Conservation (phyloP, 2,113 vertebrate genomes). For the Fregata magnificens region DNA sequence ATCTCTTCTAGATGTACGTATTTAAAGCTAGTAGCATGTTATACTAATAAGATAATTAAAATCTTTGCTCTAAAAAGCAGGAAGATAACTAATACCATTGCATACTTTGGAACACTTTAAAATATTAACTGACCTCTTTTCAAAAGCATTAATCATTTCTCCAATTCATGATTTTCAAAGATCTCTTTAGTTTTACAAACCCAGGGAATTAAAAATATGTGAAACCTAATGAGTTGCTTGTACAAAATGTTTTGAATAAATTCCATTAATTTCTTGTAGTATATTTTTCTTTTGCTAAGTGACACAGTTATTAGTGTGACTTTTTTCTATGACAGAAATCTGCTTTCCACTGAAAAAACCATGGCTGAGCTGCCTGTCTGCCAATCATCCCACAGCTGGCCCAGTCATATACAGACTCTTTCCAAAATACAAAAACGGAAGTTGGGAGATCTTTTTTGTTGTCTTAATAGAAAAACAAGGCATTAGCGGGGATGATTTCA, state of each 20-base stretch:
- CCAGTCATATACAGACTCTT: neutral
- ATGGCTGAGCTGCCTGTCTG: neutral
- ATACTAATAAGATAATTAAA: neutral
- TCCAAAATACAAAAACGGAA: neutral
- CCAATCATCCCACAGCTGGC: neutral
- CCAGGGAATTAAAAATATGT: neutral
- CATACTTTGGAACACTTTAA: neutral
- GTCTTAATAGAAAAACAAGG: neutral
- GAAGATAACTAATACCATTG: neutral
- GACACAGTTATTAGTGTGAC: neutral
- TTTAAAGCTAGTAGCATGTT: neutral
- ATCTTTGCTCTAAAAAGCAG: neutral
- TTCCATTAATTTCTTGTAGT: neutral
- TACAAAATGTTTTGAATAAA: neutral
- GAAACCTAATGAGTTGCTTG: neutral
- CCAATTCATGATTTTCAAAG: neutral
- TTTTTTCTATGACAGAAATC: neutral
- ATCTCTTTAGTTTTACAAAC: neutral
- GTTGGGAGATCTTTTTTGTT: neutral
- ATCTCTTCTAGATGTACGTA: neutral
- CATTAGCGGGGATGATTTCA: neutral
- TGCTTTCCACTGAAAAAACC: neutral
- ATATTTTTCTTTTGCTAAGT: neutral
- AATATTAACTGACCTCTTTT: neutral
- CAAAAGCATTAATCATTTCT: neutral